Percentiles rank a stretch among this genome's conserved stretches.
Evolutionary conservation across 2,797 vertebrate species (phyloP).

Genomic region (Sebastes iracundus): DNA sequence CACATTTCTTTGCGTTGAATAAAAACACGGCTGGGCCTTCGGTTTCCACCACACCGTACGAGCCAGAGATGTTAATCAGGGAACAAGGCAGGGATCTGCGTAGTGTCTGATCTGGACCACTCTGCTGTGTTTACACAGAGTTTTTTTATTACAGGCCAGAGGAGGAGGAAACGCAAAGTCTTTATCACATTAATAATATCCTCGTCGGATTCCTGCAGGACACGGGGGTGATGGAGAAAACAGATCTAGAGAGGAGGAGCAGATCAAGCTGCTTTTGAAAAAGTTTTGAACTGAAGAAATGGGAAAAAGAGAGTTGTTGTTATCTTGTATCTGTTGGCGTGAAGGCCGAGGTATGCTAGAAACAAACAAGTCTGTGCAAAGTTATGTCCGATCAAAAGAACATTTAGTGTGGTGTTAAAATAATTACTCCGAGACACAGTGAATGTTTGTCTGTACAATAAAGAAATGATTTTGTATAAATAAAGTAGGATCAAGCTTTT

Average conservation of each 20-base stretch:
- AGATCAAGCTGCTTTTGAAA: slow-evolving; percentile 1
- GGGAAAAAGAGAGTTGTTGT: background rate
- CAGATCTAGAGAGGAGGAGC: slow-evolving; percentile 48
- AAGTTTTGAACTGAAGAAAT: slow-evolving; percentile 4
- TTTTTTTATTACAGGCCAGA: slow-evolving; percentile 66
- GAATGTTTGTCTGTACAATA: too few species aligned
- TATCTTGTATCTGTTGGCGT: slow-evolving; percentile 8
- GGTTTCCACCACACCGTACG: slow-evolving; percentile 44
- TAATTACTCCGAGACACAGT: background rate
- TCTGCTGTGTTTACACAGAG: slow-evolving; percentile 65
- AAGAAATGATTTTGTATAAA: too few species aligned
- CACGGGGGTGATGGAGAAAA: slow-evolving; percentile 62
- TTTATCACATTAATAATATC: slow-evolving; percentile 77
- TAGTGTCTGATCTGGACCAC: slow-evolving; percentile 66
- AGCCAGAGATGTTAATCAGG: slow-evolving; percentile 74
- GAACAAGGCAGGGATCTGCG: slow-evolving; percentile 66
- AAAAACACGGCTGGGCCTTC: slow-evolving; percentile 54
- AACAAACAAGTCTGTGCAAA: background rate
- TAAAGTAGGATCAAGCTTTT: too few species aligned
- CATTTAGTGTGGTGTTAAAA: background rate
- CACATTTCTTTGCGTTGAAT: slow-evolving; percentile 59
- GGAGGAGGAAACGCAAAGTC: slow-evolving; percentile 66
- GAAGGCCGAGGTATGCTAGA: background rate
- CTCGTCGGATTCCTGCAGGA: slow-evolving; percentile 49
- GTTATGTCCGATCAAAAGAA: background rate